These are phyloP conservation scores for Anastrepha ludens DNA, from an alignment of 1,140 invertebrate species.

Conservation along the genomic window DNA sequence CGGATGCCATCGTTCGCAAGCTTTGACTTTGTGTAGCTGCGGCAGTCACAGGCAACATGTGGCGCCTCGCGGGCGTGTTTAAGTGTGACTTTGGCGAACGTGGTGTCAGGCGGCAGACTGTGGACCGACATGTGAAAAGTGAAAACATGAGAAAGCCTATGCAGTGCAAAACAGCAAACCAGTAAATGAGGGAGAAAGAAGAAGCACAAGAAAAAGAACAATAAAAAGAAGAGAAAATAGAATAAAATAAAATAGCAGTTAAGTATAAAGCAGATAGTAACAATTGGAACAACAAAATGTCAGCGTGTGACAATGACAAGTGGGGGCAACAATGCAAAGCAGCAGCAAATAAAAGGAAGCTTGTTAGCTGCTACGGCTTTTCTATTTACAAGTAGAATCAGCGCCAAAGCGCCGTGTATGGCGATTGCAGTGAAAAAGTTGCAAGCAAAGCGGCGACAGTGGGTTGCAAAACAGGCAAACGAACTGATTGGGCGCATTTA, in stretches of 20 bases:
- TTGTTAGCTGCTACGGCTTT: background rate
- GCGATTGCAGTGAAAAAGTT: background rate
- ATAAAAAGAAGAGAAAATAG: background rate
- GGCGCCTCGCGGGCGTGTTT: constrained; percentile 38
- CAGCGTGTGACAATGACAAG: constrained; percentile 45
- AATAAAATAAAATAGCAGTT: constrained; percentile 34
- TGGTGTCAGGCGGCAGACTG: background rate
- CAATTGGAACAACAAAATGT: constrained; percentile 47
- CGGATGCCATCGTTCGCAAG: background rate
- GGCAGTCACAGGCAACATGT: constrained; percentile 35
- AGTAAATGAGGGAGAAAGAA: no score
- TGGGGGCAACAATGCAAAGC: background rate
- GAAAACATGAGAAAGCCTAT: constrained; percentile 19
- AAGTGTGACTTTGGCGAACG: constrained; percentile 41
- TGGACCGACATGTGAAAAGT: background rate
- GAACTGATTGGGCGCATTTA: constrained; percentile 25
- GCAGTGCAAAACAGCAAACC: background rate
- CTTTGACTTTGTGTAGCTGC: constrained; percentile 60
- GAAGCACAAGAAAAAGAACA: background rate
- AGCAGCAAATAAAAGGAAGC: background rate
- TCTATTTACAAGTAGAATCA: background rate
- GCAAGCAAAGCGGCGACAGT: constrained; percentile 23
- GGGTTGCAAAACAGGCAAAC: constrained; percentile 35
- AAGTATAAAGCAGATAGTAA: constrained; percentile 5
- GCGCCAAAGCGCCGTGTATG: constrained; percentile 2